Evolutionary conservation across 37 sponge, comb jelly and placozoan genomes (phyloP).

Genomic region (Aplysina aerophoba): DNA sequence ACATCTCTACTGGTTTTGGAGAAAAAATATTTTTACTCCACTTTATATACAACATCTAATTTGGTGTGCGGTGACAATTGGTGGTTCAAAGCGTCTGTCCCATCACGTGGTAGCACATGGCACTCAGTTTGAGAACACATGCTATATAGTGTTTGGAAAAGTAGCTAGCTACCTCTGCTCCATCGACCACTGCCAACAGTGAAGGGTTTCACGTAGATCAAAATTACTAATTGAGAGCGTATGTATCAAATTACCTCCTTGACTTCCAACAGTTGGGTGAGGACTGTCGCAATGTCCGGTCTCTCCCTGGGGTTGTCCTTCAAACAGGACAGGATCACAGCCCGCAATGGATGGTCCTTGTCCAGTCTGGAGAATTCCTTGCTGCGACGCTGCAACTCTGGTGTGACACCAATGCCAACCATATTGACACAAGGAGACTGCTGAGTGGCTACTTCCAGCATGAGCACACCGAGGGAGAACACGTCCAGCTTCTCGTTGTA

Average conservation of each 20-base stretch:
- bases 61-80: too few relatives aligned
- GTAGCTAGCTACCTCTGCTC: too few relatives aligned
- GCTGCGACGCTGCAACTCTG: background rate
- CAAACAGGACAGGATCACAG: background rate
- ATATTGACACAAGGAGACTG: background rate
- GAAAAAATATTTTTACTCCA: too few relatives aligned
- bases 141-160: too few relatives aligned
- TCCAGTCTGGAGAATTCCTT: background rate
- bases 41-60: too few relatives aligned
- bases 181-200: too few relatives aligned
- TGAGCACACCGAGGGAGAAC: slow-evolving; percentile 1
- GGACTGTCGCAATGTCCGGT: background rate
- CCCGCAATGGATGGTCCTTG: background rate
- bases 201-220: too few relatives aligned
- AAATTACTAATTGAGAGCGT: too few relatives aligned
- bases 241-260: background rate
- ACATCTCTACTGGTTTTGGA: too few relatives aligned
- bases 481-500: background rate
- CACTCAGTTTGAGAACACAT: too few relatives aligned
- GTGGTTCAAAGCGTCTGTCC: too few relatives aligned
- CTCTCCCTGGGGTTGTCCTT: background rate
- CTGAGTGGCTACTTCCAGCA: slow-evolving; percentile 8
- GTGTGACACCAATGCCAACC: background rate
- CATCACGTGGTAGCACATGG: too few relatives aligned
- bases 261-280: background rate